Conservation (phyloP, 2,113 vertebrate species). For the Phrynosoma blainvillii region DNA sequence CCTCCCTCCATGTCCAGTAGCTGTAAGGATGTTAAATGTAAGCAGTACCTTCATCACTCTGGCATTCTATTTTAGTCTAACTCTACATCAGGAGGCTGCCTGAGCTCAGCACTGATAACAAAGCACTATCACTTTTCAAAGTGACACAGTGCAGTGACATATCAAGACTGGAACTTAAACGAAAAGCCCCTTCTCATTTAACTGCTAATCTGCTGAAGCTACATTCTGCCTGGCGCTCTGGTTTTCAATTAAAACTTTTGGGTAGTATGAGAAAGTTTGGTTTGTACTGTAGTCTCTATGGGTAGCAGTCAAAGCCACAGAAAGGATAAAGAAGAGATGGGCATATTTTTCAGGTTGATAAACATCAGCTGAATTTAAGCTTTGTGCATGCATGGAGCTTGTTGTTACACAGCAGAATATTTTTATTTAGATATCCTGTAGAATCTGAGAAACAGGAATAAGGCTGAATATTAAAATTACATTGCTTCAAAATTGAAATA, state of each 20-base stretch:
- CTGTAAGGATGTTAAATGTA: conserved; percentile 51
- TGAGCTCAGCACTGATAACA: conserved; percentile 73
- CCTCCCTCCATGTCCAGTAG: conserved; percentile 24
- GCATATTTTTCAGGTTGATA: not conserved
- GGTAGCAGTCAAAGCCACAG: conserved; percentile 23
- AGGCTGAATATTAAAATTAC: not conserved
- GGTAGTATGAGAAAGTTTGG: conserved; percentile 59
- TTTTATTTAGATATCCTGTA: not conserved
- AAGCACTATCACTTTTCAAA: conserved; percentile 75
- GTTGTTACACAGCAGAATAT: not conserved
- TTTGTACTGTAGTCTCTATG: conserved; percentile 26
- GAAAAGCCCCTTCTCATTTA: conserved; percentile 78
- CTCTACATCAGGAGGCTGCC: conserved; percentile 71
- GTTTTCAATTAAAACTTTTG: conserved; percentile 79
- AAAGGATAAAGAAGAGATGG: not conserved
- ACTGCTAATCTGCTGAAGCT: conserved; percentile 72
- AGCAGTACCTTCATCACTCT: conserved; percentile 67
- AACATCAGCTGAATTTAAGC: not conserved
- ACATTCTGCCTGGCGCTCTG: conserved; percentile 61
- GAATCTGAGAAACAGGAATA: not conserved
- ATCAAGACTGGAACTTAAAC: conserved; percentile 75
- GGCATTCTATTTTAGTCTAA: conserved; percentile 74
- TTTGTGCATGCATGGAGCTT: not conserved
- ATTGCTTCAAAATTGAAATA: not conserved
- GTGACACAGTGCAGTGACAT: conserved; percentile 77